Evolutionary conservation across 2,888 invertebrate species (phyloP).

Genomic region (Scaptomyza flava): DNA sequence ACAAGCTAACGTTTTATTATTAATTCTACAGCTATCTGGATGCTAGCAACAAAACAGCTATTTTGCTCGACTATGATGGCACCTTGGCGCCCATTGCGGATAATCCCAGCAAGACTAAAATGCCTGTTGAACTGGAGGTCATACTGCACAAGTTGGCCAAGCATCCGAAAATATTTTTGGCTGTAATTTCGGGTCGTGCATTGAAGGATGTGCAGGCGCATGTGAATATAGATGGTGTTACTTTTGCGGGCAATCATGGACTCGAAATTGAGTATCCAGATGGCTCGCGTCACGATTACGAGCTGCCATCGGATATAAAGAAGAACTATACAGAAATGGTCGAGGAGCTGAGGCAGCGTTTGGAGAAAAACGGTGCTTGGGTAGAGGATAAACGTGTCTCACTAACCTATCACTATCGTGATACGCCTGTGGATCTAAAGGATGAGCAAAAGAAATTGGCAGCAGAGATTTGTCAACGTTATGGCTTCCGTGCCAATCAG

Average conservation of each 20-base stretch:
- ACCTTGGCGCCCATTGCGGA: conserved; percentile 90
- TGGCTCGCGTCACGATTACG: conserved; percentile 89
- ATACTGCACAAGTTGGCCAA: conserved; percentile 88
- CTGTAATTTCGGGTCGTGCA: conserved; percentile 89
- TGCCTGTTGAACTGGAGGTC: conserved; percentile 88
- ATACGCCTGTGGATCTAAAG: conserved; percentile 87
- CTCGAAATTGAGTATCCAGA: conserved; percentile 90
- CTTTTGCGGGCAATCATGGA: conserved; percentile 91
- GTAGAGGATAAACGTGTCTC: conserved; percentile 90
- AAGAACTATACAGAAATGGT: conserved; percentile 87
- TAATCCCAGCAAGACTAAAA: conserved; percentile 89
- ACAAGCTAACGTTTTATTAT: background rate
- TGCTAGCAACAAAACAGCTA: conserved; percentile 87
- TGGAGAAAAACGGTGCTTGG: conserved; percentile 88
- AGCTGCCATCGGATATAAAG: conserved; percentile 88
- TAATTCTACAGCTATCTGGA: conserved; percentile 84
- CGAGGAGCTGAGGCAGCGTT: conserved; percentile 87
- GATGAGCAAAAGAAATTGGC: conserved; percentile 86
- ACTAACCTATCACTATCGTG: conserved; percentile 90
- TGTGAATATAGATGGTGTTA: conserved; percentile 86
- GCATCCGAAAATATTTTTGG: conserved; percentile 89
- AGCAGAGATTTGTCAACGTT: conserved; percentile 86
- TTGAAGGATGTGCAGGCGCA: conserved; percentile 89
- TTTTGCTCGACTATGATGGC: conserved; percentile 90
- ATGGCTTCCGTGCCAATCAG: conserved; percentile 88